A percentile compares a stretch with the other conserved stretches of the same genome.
These are phyloP conservation scores for Eupithecia subumbrata DNA, from an alignment of 2,888 invertebrate genomes.

Conservation along the genomic window DNA sequence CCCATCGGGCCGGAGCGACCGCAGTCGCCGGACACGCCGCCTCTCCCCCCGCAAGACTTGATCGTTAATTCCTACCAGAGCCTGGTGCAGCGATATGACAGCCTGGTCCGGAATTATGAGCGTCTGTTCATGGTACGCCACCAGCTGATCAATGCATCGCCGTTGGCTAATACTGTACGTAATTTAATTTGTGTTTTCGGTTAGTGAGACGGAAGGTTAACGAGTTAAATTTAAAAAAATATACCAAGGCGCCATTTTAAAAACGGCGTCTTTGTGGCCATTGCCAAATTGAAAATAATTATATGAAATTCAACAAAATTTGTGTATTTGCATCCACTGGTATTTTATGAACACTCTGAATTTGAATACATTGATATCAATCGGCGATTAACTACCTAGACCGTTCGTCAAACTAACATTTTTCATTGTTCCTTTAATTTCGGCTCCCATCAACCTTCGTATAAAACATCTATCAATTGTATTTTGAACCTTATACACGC, in stretches of 20 bases:
- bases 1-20: too few species aligned
- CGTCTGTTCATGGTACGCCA: slow-evolving; percentile 79
- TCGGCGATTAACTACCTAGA: not conserved
- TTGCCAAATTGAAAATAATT: not conserved
- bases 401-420: slow-evolving; percentile 29
- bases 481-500: not conserved
- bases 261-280: not conserved
- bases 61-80: slow-evolving; percentile 80
- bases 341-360: not conserved
- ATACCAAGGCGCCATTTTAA: too few species aligned
- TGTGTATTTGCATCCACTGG: slow-evolving; percentile 4
- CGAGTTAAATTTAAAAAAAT: too few species aligned
- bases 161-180: slow-evolving; percentile 72
- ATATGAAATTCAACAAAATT: not conserved
- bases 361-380: not conserved
- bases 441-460: not conserved
- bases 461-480: slow-evolving; percentile 3
- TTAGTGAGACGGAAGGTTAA: too few species aligned
- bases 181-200: too few species aligned
- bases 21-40: slow-evolving; percentile 57
- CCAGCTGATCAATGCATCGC: slow-evolving; percentile 69
- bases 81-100: slow-evolving; percentile 80
- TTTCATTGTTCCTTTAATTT: too few species aligned
- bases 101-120: slow-evolving; percentile 79
- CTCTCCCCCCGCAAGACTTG: slow-evolving; percentile 69